Base-by-base conservation (phyloP, 2,888 invertebrate species). In the Phytoseiulus persimilis region DNA sequence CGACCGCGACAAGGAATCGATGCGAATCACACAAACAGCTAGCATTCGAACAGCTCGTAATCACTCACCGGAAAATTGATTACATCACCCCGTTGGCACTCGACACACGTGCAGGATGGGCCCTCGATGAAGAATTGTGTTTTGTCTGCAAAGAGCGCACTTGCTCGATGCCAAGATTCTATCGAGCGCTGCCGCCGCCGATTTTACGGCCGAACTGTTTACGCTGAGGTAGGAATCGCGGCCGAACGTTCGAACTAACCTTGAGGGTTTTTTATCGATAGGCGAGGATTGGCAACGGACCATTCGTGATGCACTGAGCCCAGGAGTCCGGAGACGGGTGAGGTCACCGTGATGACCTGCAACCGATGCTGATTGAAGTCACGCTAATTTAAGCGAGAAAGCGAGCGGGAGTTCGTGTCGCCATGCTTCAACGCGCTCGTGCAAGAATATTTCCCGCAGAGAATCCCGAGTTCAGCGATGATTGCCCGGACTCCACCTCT, bases 21-120 rank as follows among this genome's bases (percentile, higher is more conserved):
- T 65, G 1, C 28, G 23, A 18, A 28, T 1, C 18, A 65, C 65
- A 23, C 1, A 28, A 65, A 28, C 18, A 65, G 1, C 14, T 18
- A 65, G 14, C 65, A 65, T 18, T 11, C 2, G 18, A 65, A 65
- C 1, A 65, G 39, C 39, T 39, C 9, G 14, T 65, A 65, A 65
- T 65, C 87, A 32, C 87, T 28, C 45, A 87, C 87, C 87, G 87
- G 87, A n/a, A 87, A 87, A n/a, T n/a, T 87, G 45, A 87, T 87
- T n/a, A 33, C 11, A 87, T 87, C 87, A 32, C 23, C 87, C 18
- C 45, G 32, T 87, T 87, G 87, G 87, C 87, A 87, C 87, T 87
- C 33, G 32, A 33, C 45, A 32, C 87, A 87, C 33, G 87, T 87
- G 45, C 87, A 87, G 6, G 45, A 28, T 87, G 87, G 87, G 9